A percentile compares a stretch with the other conserved stretches of the same genome.
Conservation (phyloP, 2,888 invertebrate species). For the Limnephilus auricula region DNA sequence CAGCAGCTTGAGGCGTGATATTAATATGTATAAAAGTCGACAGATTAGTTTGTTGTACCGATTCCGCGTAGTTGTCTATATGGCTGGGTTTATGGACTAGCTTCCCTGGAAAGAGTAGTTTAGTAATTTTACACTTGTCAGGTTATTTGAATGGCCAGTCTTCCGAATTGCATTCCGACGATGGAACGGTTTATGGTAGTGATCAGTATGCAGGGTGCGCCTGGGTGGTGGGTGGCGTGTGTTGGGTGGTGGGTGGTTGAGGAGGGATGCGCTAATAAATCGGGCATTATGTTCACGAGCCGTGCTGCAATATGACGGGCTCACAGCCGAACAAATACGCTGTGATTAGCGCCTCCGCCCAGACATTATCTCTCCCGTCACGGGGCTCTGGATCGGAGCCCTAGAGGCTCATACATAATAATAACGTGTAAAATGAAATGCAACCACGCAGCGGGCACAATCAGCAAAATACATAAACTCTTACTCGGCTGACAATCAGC, state of each 20-base stretch:
- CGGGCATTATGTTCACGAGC: slow-evolving; percentile 59
- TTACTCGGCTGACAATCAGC: not conserved
- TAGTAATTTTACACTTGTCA: not conserved
- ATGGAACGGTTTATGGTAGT: not conserved
- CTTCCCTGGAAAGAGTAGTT: not conserved
- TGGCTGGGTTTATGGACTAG: not conserved
- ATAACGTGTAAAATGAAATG: slow-evolving; percentile 18
- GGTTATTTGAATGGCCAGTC: not conserved
- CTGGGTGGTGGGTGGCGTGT: not conserved
- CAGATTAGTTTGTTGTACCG: not conserved
- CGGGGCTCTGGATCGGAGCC: not conserved
- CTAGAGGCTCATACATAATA: not conserved
- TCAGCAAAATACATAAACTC: not conserved
- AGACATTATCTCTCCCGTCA: slow-evolving; percentile 41
- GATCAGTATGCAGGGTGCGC: not conserved
- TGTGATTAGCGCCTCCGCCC: slow-evolving; percentile 59
- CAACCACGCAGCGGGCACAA: not conserved
- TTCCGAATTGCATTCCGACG: not conserved
- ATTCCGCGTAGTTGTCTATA: not conserved
- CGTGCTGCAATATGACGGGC: slow-evolving; percentile 51
- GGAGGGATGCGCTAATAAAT: slow-evolving; percentile 51
- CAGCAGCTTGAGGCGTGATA: not conserved
- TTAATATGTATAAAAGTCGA: not conserved
- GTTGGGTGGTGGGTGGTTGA: not conserved
- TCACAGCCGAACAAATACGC: slow-evolving; percentile 60